These are phyloP conservation scores for Heliconius hewitsoni DNA, from an alignment of 1,140 invertebrate species.

Conservation along the genomic window DNA sequence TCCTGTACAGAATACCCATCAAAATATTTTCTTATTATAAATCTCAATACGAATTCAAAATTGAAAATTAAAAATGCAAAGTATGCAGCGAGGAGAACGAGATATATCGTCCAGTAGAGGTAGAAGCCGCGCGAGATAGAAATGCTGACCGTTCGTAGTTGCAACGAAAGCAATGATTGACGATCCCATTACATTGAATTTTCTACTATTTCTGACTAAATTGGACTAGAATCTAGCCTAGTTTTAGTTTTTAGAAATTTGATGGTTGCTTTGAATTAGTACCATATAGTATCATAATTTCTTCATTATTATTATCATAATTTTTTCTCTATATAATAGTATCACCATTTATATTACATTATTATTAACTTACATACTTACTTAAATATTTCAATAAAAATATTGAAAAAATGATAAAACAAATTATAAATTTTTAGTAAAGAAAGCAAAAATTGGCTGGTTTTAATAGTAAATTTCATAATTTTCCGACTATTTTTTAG, in stretches of 20 bases:
- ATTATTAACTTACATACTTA: no score
- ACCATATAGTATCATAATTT: no score
- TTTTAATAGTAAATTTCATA: no score
- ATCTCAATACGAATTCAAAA: slow-evolving; percentile 12
- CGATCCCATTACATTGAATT: slow-evolving; percentile 16
- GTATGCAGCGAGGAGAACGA: slow-evolving; percentile 22
- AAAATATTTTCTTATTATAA: neutral
- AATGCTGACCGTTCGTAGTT: slow-evolving; percentile 16
- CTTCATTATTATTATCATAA: no score
- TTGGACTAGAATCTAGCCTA: neutral
- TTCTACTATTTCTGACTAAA: neutral
- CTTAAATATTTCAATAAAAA: no score
- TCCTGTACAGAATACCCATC: neutral
- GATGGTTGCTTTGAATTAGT: no score
- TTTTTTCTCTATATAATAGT: no score
- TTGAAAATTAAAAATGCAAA: slow-evolving; percentile 40
- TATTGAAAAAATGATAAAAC: no score
- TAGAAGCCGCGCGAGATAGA: neutral
- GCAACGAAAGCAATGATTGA: slow-evolving; percentile 16
- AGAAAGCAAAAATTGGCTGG: no score
- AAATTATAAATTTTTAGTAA: no score
- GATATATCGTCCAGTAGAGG: neutral
- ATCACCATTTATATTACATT: no score
- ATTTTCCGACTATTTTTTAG: no score
- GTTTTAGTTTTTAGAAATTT: neutral